These are phyloP conservation scores for Austrofundulus limnaeus DNA, from an alignment of 2,113 vertebrate genomes.

Conservation along the genomic window DNA sequence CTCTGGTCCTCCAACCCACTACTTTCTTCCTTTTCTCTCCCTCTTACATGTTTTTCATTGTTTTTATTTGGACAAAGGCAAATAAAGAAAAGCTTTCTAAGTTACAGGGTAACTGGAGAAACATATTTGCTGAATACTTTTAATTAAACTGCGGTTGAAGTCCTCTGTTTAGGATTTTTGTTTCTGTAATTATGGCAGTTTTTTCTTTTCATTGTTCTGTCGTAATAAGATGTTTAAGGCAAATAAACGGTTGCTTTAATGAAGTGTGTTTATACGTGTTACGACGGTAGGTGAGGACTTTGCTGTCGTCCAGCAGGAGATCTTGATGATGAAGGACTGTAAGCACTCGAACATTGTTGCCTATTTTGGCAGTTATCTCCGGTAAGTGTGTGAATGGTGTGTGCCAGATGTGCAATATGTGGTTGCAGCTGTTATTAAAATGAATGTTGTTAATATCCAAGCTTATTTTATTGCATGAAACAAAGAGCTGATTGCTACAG, in stretches of 20 bases:
- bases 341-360: constrained; percentile 98
- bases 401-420: neutral
- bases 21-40: no score
- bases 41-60: no score
- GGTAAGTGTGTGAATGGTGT: constrained; percentile 76
- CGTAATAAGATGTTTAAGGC: no score
- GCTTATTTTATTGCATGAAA: neutral
- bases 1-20: no score
- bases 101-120: no score
- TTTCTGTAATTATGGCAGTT: no score
- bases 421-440: neutral
- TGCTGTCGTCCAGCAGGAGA: constrained; percentile 99
- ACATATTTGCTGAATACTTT: no score
- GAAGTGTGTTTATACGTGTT: constrained; percentile 4
- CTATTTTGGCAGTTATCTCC: constrained; percentile 99
- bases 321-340: constrained; percentile 99
- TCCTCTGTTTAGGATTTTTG: no score
- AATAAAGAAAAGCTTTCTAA: no score
- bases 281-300: constrained; percentile 92
- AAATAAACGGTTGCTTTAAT: neutral
- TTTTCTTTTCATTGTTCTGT: no score
- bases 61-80: no score
- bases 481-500: neutral
- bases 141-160: no score
- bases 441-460: neutral